Base-by-base conservation (phyloP, 2,797 vertebrate genomes). In the Clarias laeviceps region DNA sequence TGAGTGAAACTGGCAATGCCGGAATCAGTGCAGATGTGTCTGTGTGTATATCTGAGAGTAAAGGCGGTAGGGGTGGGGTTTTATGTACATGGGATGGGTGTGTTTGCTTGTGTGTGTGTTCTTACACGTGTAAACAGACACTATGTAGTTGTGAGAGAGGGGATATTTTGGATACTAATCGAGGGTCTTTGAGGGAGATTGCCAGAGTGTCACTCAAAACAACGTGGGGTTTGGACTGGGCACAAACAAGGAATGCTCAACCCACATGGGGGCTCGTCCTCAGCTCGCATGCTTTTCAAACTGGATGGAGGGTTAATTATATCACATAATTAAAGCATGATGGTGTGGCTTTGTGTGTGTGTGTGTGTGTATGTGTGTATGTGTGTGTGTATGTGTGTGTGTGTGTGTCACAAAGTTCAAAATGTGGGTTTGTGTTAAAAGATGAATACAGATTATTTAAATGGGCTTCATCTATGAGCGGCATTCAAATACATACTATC, bases 201-300 rank as follows among this genome's bases (percentile, higher is more conserved):
- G 95, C 95, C 95, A 96, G 95, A 93, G 93, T 95, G 95, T 95
- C 95, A 95, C 93, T 96, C 95, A 96, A 93, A 93, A 93, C 93
- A 93, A 94, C 94, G 94, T 94, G 93, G 93, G 92, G 90, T 94
- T 94, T 96, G 94, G 94, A 94, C 89, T 89, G 90, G 91, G 89
- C 91, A 92, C 93, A 94, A 93, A 92, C 90, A 88, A 91, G 87
- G 90, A 90, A 91, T 88, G 90, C 90, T 90, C 90, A 87, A 89
- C 91, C 89, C 89, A 89, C 90, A 91, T 88, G 91, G 82, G 87
- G 88, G 86, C 88, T 83, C 86, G 83, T 88, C 87, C 86, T 85
- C 82, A 72, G 32, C 86, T 85, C 88, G 27, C 82, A 87, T 86
- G 86, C 88, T 85, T 88, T 88, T 90, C 80, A 86, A 59, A 83